Evolutionary conservation across 2,888 invertebrate species (phyloP).

Genomic region (Drosophila melanosoma): DNA sequence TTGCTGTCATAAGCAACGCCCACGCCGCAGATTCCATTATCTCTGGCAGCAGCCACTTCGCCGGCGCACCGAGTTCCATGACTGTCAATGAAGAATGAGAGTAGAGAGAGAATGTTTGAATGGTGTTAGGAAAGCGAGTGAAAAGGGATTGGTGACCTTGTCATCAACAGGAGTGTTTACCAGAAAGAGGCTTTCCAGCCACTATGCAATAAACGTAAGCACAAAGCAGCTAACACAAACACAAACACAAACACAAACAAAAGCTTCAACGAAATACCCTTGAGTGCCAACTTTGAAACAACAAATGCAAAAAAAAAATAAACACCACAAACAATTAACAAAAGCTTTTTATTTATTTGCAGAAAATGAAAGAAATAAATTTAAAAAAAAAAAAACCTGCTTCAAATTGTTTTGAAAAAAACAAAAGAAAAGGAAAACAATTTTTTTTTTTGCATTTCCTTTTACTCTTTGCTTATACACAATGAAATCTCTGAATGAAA

Average conservation of each 20-base stretch:
- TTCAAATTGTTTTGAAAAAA: not conserved
- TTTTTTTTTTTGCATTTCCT: not conserved
- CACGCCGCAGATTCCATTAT: conserved; percentile 99
- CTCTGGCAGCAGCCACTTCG: conserved; percentile 99
- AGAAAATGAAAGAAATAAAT: not conserved
- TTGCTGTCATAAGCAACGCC: conserved; percentile 99
- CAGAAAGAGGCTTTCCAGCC: conserved; percentile 36
- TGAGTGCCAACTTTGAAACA: conserved; percentile 8
- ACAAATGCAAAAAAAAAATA: conserved; percentile 13
- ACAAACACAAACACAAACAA: conserved; percentile 22
- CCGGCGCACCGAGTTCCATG: conserved; percentile 99
- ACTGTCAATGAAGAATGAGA: conserved; percentile 85
- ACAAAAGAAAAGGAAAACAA: not conserved
- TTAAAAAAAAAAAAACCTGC: not conserved
- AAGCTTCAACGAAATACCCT: conserved; percentile 15
- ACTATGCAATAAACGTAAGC: conserved; percentile 38
- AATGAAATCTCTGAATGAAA: conserved; percentile 15
- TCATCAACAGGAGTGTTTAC: conserved; percentile 30
- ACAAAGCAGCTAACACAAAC: conserved; percentile 15
- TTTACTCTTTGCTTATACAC: not conserved
- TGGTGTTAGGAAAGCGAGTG: not conserved
- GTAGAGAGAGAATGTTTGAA: not conserved
- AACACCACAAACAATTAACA: conserved; percentile 16
- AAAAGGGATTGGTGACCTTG: conserved; percentile 29
- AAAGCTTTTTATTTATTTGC: conserved; percentile 7